Conservation (phyloP, 2,797 vertebrate genomes). For the Chaetodon trifasciatus region DNA sequence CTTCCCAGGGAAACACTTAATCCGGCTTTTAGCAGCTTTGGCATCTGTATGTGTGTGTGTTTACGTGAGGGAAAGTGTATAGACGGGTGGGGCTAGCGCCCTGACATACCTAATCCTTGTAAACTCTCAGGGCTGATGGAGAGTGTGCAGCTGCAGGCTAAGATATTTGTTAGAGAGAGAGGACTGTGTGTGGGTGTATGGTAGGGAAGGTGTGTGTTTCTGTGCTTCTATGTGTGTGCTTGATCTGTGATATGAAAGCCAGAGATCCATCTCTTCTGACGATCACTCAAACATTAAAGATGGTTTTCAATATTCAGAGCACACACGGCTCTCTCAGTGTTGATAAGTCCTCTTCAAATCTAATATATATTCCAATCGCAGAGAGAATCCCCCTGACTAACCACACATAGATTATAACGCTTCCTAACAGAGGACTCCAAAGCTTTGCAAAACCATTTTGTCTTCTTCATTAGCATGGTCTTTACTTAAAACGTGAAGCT, state of each 20-base stretch:
- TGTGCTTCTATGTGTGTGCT: constrained; percentile 13
- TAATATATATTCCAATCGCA: constrained; percentile 59
- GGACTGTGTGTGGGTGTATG: constrained; percentile 41
- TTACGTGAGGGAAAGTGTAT: constrained; percentile 54
- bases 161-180: constrained; percentile 58
- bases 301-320: constrained; percentile 62
- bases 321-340: constrained; percentile 46
- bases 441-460: constrained; percentile 16
- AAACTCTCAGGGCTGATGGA: constrained; percentile 82
- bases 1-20: constrained; percentile 79
- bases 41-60: constrained; percentile 66
- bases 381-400: constrained; percentile 32
- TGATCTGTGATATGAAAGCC: constrained; percentile 37
- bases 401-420: constrained; percentile 37
- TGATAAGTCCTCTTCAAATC: constrained; percentile 57
- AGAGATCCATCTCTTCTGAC: constrained; percentile 42
- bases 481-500: constrained; percentile 14
- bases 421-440: constrained; percentile 13
- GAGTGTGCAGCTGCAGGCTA: constrained; percentile 80
- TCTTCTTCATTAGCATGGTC: constrained; percentile 27
- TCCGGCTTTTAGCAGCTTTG: constrained; percentile 82
- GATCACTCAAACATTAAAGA: constrained; percentile 56
- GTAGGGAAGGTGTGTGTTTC: constrained; percentile 16
- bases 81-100: constrained; percentile 58
- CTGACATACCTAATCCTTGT: constrained; percentile 83